Conservation (phyloP, 1,140 invertebrate genomes). For the Zaprionus vittiger region DNA sequence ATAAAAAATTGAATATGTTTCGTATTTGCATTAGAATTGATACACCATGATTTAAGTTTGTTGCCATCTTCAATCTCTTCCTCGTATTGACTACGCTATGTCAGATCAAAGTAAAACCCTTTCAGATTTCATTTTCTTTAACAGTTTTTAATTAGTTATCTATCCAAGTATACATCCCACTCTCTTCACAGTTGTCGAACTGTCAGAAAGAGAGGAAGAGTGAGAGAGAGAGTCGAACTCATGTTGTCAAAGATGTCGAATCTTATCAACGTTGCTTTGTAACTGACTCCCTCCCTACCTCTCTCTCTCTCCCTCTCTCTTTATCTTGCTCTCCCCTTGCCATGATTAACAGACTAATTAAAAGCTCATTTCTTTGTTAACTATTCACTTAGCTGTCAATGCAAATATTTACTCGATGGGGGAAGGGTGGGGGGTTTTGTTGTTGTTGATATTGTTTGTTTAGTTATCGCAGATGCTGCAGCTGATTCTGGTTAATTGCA, state of each 20-base stretch:
- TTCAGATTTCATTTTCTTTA: too few species aligned
- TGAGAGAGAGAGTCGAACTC: not conserved
- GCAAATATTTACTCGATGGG: slow-evolving; percentile 22
- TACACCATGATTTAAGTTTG: too few species aligned
- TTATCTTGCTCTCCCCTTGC: not conserved
- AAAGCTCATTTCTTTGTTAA: slow-evolving; percentile 23
- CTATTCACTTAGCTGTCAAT: slow-evolving; percentile 32
- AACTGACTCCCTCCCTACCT: not conserved
- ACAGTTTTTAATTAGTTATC: not conserved
- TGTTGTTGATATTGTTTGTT: slow-evolving; percentile 25
- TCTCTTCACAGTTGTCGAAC: not conserved
- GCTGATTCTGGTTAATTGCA: slow-evolving; percentile 39
- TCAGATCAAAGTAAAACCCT: too few species aligned
- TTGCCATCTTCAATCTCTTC: too few species aligned
- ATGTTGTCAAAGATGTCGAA: not conserved
- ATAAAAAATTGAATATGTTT: too few species aligned
- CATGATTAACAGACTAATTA: slow-evolving; percentile 28
- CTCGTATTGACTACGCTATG: not conserved
- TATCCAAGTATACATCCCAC: not conserved
- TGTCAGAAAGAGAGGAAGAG: not conserved
- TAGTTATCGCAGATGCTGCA: slow-evolving; percentile 24
- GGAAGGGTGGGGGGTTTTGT: not conserved
- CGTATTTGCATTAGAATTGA: too few species aligned
- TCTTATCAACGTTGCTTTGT: not conserved
- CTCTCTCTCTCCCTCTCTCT: too few species aligned